Percentiles rank a stretch among this genome's conserved stretches.
Evolutionary conservation across 2,888 invertebrate species (phyloP).

Genomic region (Chloroclystis v-ata): DNA sequence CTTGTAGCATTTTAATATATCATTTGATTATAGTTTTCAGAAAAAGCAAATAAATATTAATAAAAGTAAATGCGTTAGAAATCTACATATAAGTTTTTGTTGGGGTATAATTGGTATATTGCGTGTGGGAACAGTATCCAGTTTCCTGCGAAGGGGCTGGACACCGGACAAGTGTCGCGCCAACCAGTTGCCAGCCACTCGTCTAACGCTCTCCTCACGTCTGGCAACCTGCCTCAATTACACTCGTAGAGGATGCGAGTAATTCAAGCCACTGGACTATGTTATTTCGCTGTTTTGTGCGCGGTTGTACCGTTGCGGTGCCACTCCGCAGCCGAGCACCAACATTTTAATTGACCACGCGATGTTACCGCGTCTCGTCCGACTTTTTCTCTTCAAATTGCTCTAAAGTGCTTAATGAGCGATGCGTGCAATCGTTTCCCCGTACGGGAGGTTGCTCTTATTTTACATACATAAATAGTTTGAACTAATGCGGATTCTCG

Average conservation of each 20-base stretch:
- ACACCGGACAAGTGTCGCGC: constrained; percentile 22
- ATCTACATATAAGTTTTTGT: background rate
- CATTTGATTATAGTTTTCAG: too few species aligned
- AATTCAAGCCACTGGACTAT: constrained; percentile 54
- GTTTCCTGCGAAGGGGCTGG: constrained; percentile 8
- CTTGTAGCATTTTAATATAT: too few species aligned
- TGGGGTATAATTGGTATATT: background rate
- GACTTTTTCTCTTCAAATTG: constrained; percentile 77
- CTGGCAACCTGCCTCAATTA: constrained; percentile 48
- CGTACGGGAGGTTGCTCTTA: constrained; percentile 72
- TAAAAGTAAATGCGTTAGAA: background rate
- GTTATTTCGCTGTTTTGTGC: constrained; percentile 47
- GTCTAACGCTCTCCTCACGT: constrained; percentile 25
- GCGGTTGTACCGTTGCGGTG: constrained; percentile 35
- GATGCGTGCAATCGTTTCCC: constrained; percentile 78
- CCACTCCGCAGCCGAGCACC: constrained; percentile 57
- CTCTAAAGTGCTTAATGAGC: constrained; percentile 78
- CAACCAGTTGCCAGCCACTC: constrained; percentile 19
- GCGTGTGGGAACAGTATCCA: background rate
- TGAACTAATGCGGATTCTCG: constrained; percentile 76
- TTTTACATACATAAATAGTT: constrained; percentile 78
- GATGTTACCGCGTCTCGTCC: constrained; percentile 67
- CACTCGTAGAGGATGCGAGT: constrained; percentile 62
- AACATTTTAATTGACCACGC: constrained; percentile 77
- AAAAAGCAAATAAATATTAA: too few species aligned